Percentiles rank a stretch among this genome's conserved stretches.
Conservation (phyloP, 2,888 invertebrate genomes). For the Xestobium rufovillosum region DNA sequence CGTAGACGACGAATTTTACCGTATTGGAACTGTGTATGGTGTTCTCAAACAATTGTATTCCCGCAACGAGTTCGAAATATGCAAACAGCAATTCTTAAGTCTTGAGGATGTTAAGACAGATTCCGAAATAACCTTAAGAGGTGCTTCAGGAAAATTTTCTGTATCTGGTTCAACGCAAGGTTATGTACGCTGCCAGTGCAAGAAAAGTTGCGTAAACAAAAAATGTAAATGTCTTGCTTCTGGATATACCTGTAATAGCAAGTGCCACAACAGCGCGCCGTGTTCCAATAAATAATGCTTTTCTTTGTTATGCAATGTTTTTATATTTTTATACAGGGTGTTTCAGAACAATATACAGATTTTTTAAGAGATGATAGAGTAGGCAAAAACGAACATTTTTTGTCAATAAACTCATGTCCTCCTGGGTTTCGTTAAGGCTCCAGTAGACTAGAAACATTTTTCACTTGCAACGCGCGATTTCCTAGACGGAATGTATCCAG, state of each 20-base stretch:
- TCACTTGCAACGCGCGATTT: too few relatives aligned
- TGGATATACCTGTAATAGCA: constrained; percentile 4
- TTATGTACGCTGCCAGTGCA: constrained; percentile 8
- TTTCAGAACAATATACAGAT: too few relatives aligned
- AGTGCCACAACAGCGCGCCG: constrained; percentile 5
- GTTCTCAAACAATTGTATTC: constrained; percentile 7
- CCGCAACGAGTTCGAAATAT: constrained; percentile 4
- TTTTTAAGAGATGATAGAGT: too few relatives aligned
- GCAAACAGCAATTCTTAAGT: constrained; percentile 5
- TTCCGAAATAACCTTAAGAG: constrained; percentile 6
- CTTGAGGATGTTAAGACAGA: constrained; percentile 5
- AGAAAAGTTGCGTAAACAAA: constrained; percentile 4
- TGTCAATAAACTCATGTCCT: too few relatives aligned
- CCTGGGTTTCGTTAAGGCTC: too few relatives aligned
- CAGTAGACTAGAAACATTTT: too few relatives aligned
- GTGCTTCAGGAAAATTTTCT: constrained; percentile 7
- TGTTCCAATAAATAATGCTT: constrained; percentile 7
- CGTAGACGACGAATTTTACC: too few relatives aligned
- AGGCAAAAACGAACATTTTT: too few relatives aligned
- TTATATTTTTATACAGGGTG: too few relatives aligned
- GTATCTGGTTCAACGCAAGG: constrained; percentile 7
- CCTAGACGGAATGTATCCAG: too few relatives aligned
- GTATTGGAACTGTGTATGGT: constrained; percentile 5
- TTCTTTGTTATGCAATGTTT: background rate
- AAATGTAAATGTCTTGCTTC: constrained; percentile 7